phyloP scores from a whole-genome alignment of 2,888 invertebrate species.

The Gnatocerus cornutus region DNA sequence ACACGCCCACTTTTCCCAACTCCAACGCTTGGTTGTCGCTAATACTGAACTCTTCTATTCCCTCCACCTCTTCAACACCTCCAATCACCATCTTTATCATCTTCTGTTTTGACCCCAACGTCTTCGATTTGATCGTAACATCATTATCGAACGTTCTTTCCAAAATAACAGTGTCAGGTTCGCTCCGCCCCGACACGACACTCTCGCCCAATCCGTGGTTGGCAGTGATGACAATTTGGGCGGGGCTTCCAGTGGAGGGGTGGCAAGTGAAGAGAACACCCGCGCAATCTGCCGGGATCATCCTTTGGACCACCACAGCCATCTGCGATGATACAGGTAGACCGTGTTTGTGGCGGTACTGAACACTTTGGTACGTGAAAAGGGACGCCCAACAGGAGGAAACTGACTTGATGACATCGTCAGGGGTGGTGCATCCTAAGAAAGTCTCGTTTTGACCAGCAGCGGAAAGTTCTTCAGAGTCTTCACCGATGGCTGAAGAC shows the following conservation, averaged over 20 bases:
- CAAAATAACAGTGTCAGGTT: constrained; percentile 83
- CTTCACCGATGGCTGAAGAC: constrained; percentile 80
- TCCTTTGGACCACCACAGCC: constrained; percentile 86
- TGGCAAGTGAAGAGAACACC: constrained; percentile 90
- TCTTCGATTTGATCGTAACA: constrained; percentile 71
- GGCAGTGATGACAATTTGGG: constrained; percentile 81
- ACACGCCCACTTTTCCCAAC: constrained; percentile 75
- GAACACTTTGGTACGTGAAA: constrained; percentile 83
- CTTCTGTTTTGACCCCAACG: constrained; percentile 75
- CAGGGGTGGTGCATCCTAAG: constrained; percentile 77
- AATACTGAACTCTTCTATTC: constrained; percentile 71
- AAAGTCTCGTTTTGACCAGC: constrained; percentile 90
- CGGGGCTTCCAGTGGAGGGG: constrained; percentile 82
- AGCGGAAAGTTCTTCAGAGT: constrained; percentile 84
- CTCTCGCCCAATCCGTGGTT: constrained; percentile 91
- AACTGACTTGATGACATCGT: constrained; percentile 75
- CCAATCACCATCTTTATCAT: constrained; percentile 71
- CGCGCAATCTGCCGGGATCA: constrained; percentile 81
- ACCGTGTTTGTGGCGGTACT: constrained; percentile 86
- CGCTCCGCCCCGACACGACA: constrained; percentile 85
- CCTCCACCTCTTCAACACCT: constrained; percentile 59
- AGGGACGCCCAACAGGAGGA: constrained; percentile 88
- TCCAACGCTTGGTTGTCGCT: constrained; percentile 73
- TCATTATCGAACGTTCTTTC: constrained; percentile 71
- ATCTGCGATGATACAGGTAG: constrained; percentile 79